A percentile compares a stretch with the other conserved stretches of the same genome.
These are phyloP conservation scores for Trichogramma evanescens DNA, from an alignment of 2,888 invertebrate species.

Conservation along the genomic window DNA sequence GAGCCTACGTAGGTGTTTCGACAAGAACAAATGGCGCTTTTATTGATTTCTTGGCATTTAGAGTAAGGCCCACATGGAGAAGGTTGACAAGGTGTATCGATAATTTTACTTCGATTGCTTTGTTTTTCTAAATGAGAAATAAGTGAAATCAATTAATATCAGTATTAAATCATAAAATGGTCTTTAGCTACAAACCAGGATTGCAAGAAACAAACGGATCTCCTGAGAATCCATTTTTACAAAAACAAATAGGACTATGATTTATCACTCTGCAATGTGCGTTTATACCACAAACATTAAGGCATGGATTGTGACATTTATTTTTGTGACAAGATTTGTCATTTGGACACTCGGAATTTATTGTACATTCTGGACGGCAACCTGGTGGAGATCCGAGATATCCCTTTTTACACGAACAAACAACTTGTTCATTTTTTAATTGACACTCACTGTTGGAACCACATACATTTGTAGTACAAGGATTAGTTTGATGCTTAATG, in stretches of 20 bases:
- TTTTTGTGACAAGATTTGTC: constrained; percentile 53
- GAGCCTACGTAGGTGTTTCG: constrained; percentile 70
- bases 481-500: constrained; percentile 49
- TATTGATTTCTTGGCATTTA: constrained; percentile 62
- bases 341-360: constrained; percentile 52
- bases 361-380: constrained; percentile 51
- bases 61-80: constrained; percentile 72
- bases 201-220: constrained; percentile 47
- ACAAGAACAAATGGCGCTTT: constrained; percentile 70
- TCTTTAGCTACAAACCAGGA: not conserved
- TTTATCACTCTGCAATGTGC: constrained; percentile 54
- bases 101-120: no score
- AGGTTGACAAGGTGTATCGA: constrained; percentile 55
- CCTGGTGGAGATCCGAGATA: constrained; percentile 51
- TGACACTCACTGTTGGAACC: constrained; percentile 52
- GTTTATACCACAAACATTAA: constrained; percentile 53
- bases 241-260: constrained; percentile 56
- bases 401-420: constrained; percentile 51
- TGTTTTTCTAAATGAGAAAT: no score
- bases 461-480: constrained; percentile 51
- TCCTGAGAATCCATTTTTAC: constrained; percentile 50
- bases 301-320: constrained; percentile 53
- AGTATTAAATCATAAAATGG: not conserved
- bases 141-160: not conserved
- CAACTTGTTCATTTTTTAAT: constrained; percentile 46